These are phyloP conservation scores for Drosophila testacea DNA, from an alignment of 2,888 invertebrate species.

Conservation along the genomic window DNA sequence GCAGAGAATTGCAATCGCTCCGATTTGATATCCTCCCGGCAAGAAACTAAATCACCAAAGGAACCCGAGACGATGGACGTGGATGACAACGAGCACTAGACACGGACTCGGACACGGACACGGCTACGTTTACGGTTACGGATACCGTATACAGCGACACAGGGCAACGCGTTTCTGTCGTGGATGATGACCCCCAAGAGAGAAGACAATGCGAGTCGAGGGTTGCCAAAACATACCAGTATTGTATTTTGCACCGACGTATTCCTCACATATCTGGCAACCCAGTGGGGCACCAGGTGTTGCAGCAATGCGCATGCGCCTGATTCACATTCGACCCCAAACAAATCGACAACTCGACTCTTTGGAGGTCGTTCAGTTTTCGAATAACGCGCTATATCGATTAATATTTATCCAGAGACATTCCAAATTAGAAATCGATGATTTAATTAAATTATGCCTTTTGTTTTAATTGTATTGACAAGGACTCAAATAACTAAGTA, in stretches of 20 bases:
- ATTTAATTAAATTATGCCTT: background rate
- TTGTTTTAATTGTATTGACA: too few relatives aligned
- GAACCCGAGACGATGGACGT: background rate
- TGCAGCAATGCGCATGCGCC: constrained; percentile 44
- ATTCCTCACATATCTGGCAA: constrained; percentile 28
- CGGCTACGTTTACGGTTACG: background rate
- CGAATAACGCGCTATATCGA: constrained; percentile 17
- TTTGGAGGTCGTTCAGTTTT: background rate
- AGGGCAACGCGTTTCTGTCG: constrained; percentile 50
- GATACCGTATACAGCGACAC: constrained; percentile 20
- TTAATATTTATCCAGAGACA: background rate
- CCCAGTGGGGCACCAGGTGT: constrained; percentile 34
- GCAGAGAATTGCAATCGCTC: background rate
- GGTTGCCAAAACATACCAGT: constrained; percentile 29
- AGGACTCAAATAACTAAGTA: too few relatives aligned
- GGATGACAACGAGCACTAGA: constrained; percentile 9
- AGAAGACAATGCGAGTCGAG: constrained; percentile 20
- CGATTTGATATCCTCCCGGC: background rate
- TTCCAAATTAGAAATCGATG: background rate
- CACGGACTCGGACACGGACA: constrained; percentile 2
- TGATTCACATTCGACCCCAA: constrained; percentile 30
- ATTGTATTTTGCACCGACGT: constrained; percentile 10
- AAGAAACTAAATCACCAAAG: background rate
- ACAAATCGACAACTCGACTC: background rate
- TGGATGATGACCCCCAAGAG: constrained; percentile 55